Conservation (phyloP, 2,113 vertebrate genomes). For the Ciconia stormi region DNA sequence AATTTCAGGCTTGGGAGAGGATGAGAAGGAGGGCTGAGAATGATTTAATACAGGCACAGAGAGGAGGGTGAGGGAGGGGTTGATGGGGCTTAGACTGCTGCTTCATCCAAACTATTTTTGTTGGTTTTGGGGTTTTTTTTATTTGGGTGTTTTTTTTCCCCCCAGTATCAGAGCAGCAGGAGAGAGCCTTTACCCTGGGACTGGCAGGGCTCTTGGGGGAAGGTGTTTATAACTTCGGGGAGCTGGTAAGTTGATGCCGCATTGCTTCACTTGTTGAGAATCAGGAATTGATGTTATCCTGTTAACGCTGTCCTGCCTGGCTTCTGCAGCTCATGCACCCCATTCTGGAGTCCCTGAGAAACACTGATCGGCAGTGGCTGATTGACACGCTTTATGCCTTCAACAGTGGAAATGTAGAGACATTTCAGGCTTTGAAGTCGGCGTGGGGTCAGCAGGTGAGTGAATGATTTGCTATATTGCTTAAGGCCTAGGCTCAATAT, state of each 20-base stretch:
- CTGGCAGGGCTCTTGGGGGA: conserved; percentile 94
- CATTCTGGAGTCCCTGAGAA: conserved; percentile 90
- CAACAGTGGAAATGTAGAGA: conserved; percentile 94
- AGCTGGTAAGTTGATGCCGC: conserved; percentile 80
- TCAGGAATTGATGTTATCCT: neutral
- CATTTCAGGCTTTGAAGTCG: conserved; percentile 88
- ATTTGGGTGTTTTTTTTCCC: no score
- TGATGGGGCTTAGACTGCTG: neutral
- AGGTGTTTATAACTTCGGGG: conserved; percentile 97
- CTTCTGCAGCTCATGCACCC: conserved; percentile 92
- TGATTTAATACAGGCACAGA: neutral
- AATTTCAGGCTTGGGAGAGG: neutral
- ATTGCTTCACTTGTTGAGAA: neutral
- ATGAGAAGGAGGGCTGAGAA: neutral
- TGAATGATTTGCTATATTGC: rapidly evolving
- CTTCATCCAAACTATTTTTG: neutral
- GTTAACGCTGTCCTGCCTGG: neutral
- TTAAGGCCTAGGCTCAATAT: rapidly evolving
- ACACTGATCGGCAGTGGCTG: conserved; percentile 95
- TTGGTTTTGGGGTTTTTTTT: neutral
- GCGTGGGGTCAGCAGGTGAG: conserved; percentile 96
- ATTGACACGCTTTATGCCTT: conserved; percentile 96
- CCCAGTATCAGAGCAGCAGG: conserved; percentile 92
- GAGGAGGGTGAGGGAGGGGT: neutral
- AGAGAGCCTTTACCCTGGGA: conserved; percentile 93